These are phyloP conservation scores for Eupithecia subfuscata DNA, from an alignment of 2,888 invertebrate species.

Conservation along the genomic window DNA sequence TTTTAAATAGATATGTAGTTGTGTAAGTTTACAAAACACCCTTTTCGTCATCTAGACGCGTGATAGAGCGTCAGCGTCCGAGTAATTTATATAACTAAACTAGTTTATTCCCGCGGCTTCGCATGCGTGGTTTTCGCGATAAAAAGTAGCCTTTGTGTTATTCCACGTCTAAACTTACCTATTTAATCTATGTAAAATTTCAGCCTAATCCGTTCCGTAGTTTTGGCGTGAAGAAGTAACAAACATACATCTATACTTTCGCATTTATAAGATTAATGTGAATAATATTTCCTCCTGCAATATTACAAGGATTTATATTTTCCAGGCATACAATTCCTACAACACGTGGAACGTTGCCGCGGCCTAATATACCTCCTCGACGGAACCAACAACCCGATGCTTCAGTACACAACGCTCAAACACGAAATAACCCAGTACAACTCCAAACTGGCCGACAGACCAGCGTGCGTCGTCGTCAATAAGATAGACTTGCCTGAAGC, in stretches of 20 bases:
- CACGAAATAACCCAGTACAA: constrained; percentile 86
- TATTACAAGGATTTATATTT: neutral
- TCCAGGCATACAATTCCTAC: constrained; percentile 92
- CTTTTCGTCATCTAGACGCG: no score
- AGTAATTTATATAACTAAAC: neutral
- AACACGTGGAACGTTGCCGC: constrained; percentile 95
- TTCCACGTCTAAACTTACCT: no score
- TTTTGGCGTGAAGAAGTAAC: no score
- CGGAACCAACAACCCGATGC: constrained; percentile 87
- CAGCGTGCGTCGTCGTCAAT: constrained; percentile 92
- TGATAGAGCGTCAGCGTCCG: neutral
- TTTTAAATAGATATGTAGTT: no score
- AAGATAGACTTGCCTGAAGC: constrained; percentile 92
- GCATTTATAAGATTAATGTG: no score
- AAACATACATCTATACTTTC: no score
- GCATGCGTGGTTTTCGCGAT: no score
- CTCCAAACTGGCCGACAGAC: constrained; percentile 84
- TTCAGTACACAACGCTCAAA: constrained; percentile 85
- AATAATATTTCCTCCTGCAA: neutral
- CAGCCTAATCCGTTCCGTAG: no score
- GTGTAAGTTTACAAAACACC: no score
- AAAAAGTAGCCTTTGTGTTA: no score
- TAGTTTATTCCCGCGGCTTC: no score
- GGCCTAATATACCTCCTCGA: constrained; percentile 94
- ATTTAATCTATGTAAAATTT: no score